Conservation (phyloP, 2,888 invertebrate genomes). For the Orthosia cruda region DNA sequence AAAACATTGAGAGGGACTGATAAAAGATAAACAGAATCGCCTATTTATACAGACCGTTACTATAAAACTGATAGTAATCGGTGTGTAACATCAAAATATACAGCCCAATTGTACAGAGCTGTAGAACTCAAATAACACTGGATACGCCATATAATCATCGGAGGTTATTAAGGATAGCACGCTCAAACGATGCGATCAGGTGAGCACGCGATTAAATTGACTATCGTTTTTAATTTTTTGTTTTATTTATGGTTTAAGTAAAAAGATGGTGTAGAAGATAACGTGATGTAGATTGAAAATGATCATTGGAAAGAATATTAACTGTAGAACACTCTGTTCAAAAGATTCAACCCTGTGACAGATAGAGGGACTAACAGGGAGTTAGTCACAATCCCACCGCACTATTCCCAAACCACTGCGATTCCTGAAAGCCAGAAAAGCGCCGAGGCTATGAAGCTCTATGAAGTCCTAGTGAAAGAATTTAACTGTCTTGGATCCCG, state of each 20-base stretch:
- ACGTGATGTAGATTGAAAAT: slow-evolving; percentile 4
- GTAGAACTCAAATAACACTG: slow-evolving; percentile 72
- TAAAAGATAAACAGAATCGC: slow-evolving; percentile 75
- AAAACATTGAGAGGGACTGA: slow-evolving; percentile 70
- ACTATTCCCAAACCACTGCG: no score
- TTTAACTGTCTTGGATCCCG: no score
- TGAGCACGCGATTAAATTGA: slow-evolving; percentile 34
- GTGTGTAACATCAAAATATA: slow-evolving; percentile 81
- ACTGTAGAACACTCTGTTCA: no score
- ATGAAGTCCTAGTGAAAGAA: no score
- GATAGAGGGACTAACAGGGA: no score
- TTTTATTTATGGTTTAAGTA: slow-evolving; percentile 21
- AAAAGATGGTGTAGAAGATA: slow-evolving; percentile 8
- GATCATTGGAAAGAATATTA: not conserved
- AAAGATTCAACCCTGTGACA: no score
- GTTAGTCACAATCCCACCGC: no score
- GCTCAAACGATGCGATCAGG: slow-evolving; percentile 12
- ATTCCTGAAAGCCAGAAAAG: no score
- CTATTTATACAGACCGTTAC: slow-evolving; percentile 80
- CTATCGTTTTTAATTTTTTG: slow-evolving; percentile 7
- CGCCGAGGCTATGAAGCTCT: no score
- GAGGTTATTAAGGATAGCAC: slow-evolving; percentile 29
- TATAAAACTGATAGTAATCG: slow-evolving; percentile 79
- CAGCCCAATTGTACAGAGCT: slow-evolving; percentile 75
- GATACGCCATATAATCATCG: slow-evolving; percentile 45